Conservation (phyloP, 2,888 invertebrate genomes). For the Maniola hyperantus region DNA sequence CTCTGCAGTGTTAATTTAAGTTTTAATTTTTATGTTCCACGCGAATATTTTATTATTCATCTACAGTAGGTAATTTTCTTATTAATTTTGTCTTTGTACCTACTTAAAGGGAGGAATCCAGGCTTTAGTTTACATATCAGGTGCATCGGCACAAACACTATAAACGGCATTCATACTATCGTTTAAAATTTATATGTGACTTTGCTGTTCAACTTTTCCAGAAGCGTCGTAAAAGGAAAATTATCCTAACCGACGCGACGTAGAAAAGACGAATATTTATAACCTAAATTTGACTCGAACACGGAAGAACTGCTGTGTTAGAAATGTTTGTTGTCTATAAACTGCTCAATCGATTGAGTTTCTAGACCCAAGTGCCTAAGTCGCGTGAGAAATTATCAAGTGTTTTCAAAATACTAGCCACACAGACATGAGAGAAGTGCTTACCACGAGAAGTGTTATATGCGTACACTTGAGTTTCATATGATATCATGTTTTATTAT, state of each 20-base stretch:
- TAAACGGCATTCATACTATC: neutral
- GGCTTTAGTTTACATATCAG: neutral
- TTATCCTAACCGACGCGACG: neutral
- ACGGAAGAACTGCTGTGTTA: neutral
- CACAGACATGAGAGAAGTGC: constrained; percentile 20
- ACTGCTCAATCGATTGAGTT: neutral
- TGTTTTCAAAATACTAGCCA: constrained; percentile 61
- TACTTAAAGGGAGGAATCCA: neutral
- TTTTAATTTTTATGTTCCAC: constrained; percentile 9
- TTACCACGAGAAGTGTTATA: neutral
- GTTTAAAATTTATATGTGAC: neutral
- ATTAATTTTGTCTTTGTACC: neutral
- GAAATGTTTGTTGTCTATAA: neutral
- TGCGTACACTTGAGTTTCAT: constrained; percentile 10
- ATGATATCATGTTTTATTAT: constrained; percentile 11
- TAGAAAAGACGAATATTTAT: neutral
- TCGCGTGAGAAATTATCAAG: constrained; percentile 60
- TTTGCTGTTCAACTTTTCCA: neutral
- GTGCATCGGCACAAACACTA: neutral
- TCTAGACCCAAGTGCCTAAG: constrained; percentile 29
- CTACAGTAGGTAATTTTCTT: neutral
- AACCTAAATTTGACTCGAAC: neutral
- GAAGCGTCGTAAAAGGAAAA: neutral
- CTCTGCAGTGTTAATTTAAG: constrained; percentile 12
- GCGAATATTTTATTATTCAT: neutral